Evolutionary conservation across 2,113 vertebrate species (phyloP), one percentile per base, ranked within the genome.

Genomic region (Xenotilapia leptura): DNA sequence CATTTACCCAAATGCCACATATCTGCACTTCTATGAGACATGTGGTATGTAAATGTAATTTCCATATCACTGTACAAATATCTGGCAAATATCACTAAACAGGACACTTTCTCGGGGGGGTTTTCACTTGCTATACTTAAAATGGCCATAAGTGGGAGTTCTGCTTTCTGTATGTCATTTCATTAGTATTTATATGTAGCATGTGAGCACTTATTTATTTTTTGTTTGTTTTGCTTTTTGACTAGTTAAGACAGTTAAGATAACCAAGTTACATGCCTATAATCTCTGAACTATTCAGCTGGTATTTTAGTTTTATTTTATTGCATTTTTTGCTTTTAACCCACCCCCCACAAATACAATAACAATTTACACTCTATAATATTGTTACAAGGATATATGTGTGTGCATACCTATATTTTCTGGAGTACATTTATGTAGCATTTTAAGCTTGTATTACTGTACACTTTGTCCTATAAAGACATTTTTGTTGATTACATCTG

Each of bases 1-100:
- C 94, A 96, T 97, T 97, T 96, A 94, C 90, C 92, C 83, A 96
- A 97, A 96, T 97, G 96, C 92, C 96, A 96, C 88, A 88, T 92
- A 92, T 94, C 92, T 85, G 86, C 79, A 33, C 83, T 84, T 83
- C 87, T 68, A 79, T 85, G 87, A 94, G 88, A 92, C 86, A 68
- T 86, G 83, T 84, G 28, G 65, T 90, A 95, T 95, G 93, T 90
- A 93, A 96, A 95, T 95, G 85, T 85, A 87, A 89, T 95, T 92
- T 93, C 90, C 83, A 45, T 90, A 94, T 96, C 90, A 90, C 87
- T 88, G 81, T 90, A 86, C 92, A 92, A 95, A 92, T 94, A 92
- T 92, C 82, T 83, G 88, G 81, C 89, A 95, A 95, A 96, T 95
- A 95, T 94, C 94, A 96, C 88, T 92, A 91, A 92, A 92, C 92